Conservation (phyloP, 2,797 vertebrate genomes). For the Geotrypetes seraphini region DNA sequence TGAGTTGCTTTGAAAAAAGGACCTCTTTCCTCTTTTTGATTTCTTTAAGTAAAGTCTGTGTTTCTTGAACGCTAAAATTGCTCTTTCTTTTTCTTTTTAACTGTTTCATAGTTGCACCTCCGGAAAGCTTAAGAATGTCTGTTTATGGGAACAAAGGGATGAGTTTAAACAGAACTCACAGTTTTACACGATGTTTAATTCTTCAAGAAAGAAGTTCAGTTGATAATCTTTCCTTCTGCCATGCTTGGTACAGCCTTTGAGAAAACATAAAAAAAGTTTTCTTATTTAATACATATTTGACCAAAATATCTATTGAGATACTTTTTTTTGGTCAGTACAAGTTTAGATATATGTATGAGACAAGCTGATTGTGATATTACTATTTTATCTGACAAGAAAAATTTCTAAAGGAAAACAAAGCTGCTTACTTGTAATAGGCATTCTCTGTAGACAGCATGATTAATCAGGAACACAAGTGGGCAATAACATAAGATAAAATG, state of each 20-base stretch:
- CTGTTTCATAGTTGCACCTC: slow-evolving; percentile 71
- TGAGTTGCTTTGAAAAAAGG: slow-evolving; percentile 86
- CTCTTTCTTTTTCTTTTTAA: slow-evolving; percentile 89
- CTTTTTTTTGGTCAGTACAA: too few relatives aligned
- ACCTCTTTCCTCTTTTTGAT: slow-evolving; percentile 83
- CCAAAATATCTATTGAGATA: slow-evolving; percentile 21
- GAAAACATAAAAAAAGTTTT: slow-evolving; percentile 32
- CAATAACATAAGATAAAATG: too few relatives aligned
- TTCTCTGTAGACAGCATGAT: too few relatives aligned
- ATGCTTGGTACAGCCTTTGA: slow-evolving; percentile 26
- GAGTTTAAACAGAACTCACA: slow-evolving; percentile 12
- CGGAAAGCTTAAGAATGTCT: slow-evolving; percentile 16
- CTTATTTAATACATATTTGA: too few relatives aligned
- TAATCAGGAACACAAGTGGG: too few relatives aligned
- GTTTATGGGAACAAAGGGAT: slow-evolving; percentile 1
- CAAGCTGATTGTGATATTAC: too few relatives aligned
- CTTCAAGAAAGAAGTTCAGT: slow-evolving; percentile 26
- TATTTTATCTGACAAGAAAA: too few relatives aligned
- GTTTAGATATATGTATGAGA: too few relatives aligned
- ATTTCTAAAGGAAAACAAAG: too few relatives aligned
- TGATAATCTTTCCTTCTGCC: slow-evolving; percentile 26
- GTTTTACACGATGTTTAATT: slow-evolving; percentile 41
- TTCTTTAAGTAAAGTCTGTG: slow-evolving; percentile 83
- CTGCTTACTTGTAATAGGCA: too few relatives aligned
- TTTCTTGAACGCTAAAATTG: slow-evolving; percentile 91